Evolutionary conservation across 2,797 vertebrate species (phyloP), one percentile per base, ranked within the genome.

Genomic region (Mormyrops attenuatus): DNA sequence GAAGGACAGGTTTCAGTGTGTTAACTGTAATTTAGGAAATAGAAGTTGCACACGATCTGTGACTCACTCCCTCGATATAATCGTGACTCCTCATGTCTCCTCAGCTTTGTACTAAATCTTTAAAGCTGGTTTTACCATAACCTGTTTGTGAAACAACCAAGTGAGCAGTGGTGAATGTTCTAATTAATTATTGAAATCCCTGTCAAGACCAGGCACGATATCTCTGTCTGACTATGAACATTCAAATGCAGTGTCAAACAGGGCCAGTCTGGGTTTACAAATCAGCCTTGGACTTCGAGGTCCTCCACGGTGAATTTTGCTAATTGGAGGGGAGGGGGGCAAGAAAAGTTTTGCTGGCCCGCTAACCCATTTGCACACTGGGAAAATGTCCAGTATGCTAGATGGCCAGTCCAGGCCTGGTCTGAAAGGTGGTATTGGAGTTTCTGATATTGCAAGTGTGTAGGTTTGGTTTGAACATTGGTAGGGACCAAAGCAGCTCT

Each of bases 101-200:
- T 55, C 7, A 6, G 41, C n/a, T 41, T 85, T 20, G 80, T 55
- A 55, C 15, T 89, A 85, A 85, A 85, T 89, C 77, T 89, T 89
- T 85, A 85, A 89, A 41, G 88, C 53, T 44, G 80, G 52, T 50
- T 20, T 85, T 66, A 63, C 88, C 82, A 80, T 60, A 85, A 63
- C 22, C 53, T 41, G 44, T 26, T 17, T 44, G 11, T 47, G n/a
- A 55, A 85, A 55, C 53, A 22, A 60, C 53, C 47, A 85, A 66
- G 55, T 55, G 30, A 41, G 84, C 88, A 22, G 82, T 82, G 63
- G 26, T 69, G 38, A 53, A 26, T 38, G 38, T 38, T 63, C 55
- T 44, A 15, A 30, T 89, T 41, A 89, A 89, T 89, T 89, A 89
- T 89, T 63, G 53, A 89, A 49, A 66, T 89, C 22, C 41, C 22